These are phyloP conservation scores for Stictocephala bisonia DNA, from an alignment of 2,888 invertebrate species.

Conservation along the genomic window DNA sequence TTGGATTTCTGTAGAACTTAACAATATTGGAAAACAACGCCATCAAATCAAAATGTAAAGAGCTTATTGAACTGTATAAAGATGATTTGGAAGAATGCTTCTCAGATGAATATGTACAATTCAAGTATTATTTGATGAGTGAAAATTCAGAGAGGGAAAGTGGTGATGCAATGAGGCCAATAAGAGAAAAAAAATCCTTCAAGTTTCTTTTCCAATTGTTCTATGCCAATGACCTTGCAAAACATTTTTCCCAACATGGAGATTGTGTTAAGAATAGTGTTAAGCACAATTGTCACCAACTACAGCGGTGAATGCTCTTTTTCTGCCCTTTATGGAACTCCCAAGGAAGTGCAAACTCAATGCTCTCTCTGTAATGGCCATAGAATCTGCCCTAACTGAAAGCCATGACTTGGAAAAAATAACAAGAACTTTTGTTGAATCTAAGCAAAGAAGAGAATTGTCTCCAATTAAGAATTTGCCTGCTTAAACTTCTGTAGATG, in stretches of 20 bases:
- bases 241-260: slow-evolving; percentile 34
- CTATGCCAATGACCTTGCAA: slow-evolving; percentile 15
- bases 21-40: slow-evolving; percentile 20
- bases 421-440: slow-evolving; percentile 20
- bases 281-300: slow-evolving; percentile 26
- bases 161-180: slow-evolving; percentile 8
- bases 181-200: slow-evolving; percentile 18
- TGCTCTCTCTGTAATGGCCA: slow-evolving; percentile 28
- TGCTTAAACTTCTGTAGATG: no score
- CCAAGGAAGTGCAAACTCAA: slow-evolving; percentile 28
- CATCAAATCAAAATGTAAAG: slow-evolving; percentile 40
- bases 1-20: slow-evolving; percentile 29
- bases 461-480: slow-evolving; percentile 11
- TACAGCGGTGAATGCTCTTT: slow-evolving; percentile 31
- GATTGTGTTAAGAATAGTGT: slow-evolving; percentile 21
- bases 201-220: slow-evolving; percentile 28
- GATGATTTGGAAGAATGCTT: slow-evolving; percentile 43
- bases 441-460: slow-evolving; percentile 30
- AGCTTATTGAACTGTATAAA: slow-evolving; percentile 36
- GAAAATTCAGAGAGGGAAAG: slow-evolving; percentile 38
- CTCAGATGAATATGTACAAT: slow-evolving; percentile 34
- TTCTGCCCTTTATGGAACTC: slow-evolving; percentile 25
- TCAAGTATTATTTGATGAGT: slow-evolving; percentile 42
- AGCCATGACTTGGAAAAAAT: slow-evolving; percentile 22
- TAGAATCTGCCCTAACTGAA: slow-evolving; percentile 33